These are phyloP conservation scores for Tragelaphus eurycerus DNA, from an alignment of 2,797 vertebrate species.

Conservation along the genomic window DNA sequence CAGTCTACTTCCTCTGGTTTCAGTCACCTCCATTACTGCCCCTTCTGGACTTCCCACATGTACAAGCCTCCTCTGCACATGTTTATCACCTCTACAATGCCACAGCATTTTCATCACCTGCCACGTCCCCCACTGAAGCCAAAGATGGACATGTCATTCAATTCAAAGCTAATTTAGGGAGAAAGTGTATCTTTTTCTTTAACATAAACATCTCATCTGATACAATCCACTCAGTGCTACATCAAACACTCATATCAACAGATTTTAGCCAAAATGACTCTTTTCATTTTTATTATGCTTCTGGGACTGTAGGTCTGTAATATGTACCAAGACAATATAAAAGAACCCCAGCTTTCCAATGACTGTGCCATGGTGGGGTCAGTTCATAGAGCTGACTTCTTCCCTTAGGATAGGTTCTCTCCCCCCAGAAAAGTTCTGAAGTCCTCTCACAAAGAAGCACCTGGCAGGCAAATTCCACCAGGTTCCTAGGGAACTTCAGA, in stretches of 20 bases:
- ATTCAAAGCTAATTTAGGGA: not conserved
- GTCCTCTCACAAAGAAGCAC: not conserved
- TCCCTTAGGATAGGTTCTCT: not conserved
- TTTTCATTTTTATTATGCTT: not conserved
- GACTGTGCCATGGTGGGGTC: not conserved
- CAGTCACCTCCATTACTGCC: not conserved
- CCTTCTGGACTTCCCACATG: not conserved
- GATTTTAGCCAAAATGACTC: not conserved
- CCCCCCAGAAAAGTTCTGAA: not conserved
- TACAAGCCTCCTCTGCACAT: not conserved
- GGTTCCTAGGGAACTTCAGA: not conserved
- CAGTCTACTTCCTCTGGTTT: not conserved
- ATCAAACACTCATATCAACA: not conserved
- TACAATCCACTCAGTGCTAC: not conserved
- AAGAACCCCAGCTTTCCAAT: not conserved
- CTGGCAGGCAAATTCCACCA: not conserved
- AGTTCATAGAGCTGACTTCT: not conserved
- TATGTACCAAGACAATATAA: not conserved
- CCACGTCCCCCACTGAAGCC: not conserved
- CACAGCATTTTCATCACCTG: not conserved
- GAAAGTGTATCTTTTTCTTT: not conserved
- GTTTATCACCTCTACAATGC: not conserved
- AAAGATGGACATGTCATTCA: not conserved
- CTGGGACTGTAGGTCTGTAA: not conserved
- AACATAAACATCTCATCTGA: not conserved